Conservation (phyloP, 1,140 invertebrate genomes). For the Nylanderia fulva region DNA sequence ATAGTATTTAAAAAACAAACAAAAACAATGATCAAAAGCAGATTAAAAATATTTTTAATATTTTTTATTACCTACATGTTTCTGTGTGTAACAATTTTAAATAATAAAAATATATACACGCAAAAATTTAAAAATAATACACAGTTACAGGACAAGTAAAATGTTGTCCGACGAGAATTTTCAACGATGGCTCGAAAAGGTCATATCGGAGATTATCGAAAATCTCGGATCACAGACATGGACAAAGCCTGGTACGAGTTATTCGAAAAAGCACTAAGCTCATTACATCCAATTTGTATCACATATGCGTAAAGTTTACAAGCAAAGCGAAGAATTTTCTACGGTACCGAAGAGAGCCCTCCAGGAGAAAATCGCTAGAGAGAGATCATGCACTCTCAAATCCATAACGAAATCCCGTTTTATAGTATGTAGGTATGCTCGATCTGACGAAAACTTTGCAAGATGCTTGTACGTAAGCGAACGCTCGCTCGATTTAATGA, state of each 20-base stretch:
- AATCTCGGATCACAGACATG: not conserved
- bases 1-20: not conserved
- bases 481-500: constrained; percentile 32
- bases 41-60: not conserved
- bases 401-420: constrained; percentile 80
- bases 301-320: constrained; percentile 49
- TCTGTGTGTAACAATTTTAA: not conserved
- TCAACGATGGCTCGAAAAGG: not conserved
- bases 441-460: constrained; percentile 47
- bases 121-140: no score
- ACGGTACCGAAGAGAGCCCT: not conserved
- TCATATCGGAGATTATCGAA: not conserved
- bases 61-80: not conserved
- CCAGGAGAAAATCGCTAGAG: accelerated
- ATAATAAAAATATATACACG: not conserved
- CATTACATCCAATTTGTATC: constrained; percentile 62
- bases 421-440: constrained; percentile 64
- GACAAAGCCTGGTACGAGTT: constrained; percentile 33
- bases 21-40: not conserved
- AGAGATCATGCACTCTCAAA: constrained; percentile 34
- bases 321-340: not conserved
- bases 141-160: not conserved
- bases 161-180: not conserved
- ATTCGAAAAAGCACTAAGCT: not conserved
- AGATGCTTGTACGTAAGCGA: constrained; percentile 61